Percentiles rank a stretch among this genome's conserved stretches.
Conservation (phyloP, 2,888 invertebrate genomes). For the Chymomyza procnemis region DNA sequence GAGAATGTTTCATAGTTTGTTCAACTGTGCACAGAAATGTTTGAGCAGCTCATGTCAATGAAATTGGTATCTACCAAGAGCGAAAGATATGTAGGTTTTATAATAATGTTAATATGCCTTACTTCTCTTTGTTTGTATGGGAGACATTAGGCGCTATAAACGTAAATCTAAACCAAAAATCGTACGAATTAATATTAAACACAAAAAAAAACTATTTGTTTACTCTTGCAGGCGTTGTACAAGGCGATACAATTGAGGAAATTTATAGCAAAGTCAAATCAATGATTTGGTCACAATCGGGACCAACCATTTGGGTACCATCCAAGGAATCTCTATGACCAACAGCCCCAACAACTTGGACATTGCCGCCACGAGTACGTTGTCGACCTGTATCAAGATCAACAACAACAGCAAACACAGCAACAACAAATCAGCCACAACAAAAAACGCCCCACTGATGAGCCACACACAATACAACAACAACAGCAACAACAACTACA, state of each 20-base stretch:
- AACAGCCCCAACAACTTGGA: slow-evolving; percentile 81
- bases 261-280: slow-evolving; percentile 96
- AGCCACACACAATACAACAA: slow-evolving; percentile 30
- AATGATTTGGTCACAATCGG: slow-evolving; percentile 95
- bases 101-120: too few relatives aligned
- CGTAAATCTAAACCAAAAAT: not conserved
- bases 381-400: slow-evolving; percentile 79
- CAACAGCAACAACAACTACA: not conserved
- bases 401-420: slow-evolving; percentile 65
- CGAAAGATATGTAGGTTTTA: too few relatives aligned
- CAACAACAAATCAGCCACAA: slow-evolving; percentile 58
- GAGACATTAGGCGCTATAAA: too few relatives aligned
- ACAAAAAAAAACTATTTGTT: too few relatives aligned
- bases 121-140: too few relatives aligned
- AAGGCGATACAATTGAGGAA: slow-evolving; percentile 98
- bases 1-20: too few relatives aligned
- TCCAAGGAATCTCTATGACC: slow-evolving; percentile 96
- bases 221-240: slow-evolving; percentile 88
- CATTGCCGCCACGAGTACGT: slow-evolving; percentile 80
- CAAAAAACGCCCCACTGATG: slow-evolving; percentile 59
- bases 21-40: too few relatives aligned
- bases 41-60: too few relatives aligned
- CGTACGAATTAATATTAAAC: not conserved
- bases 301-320: slow-evolving; percentile 97
- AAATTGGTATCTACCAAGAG: too few relatives aligned